Percentiles rank a stretch among this genome's conserved stretches.
phyloP scores from a whole-genome alignment of 2,888 invertebrate species.

The Heliconius aoede region DNA sequence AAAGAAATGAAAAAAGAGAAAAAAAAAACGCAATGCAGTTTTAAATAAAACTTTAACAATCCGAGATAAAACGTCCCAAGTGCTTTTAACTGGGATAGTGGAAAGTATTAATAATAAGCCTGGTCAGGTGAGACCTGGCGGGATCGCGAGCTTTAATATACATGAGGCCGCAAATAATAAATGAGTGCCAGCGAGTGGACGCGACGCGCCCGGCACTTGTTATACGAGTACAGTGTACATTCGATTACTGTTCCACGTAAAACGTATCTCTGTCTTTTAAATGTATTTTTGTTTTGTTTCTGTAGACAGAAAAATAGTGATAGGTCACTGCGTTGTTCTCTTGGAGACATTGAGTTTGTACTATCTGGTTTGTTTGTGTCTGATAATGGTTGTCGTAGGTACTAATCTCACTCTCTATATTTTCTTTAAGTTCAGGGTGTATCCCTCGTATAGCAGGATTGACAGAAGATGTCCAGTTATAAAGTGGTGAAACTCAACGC shows the following conservation, averaged over 20 bases:
- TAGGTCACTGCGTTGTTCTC: too few relatives aligned
- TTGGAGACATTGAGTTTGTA: too few relatives aligned
- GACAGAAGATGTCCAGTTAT: too few relatives aligned
- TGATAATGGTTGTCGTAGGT: too few relatives aligned
- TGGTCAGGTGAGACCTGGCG: constrained; percentile 60
- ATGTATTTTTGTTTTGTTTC: neutral
- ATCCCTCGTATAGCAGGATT: too few relatives aligned
- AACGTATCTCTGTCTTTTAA: neutral
- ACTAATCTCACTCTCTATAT: too few relatives aligned
- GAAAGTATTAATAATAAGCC: constrained; percentile 45
- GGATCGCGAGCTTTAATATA: constrained; percentile 65
- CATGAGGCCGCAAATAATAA: constrained; percentile 72
- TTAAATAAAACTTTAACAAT: constrained; percentile 30
- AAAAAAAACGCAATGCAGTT: constrained; percentile 29
- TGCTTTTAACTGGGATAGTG: constrained; percentile 37
- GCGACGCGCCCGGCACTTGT: constrained; percentile 8
- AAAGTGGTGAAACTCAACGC: too few relatives aligned
- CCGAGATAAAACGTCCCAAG: constrained; percentile 32
- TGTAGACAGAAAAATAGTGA: neutral
- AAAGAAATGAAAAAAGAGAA: neutral
- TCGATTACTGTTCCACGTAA: constrained; percentile 16
- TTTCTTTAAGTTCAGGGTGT: too few relatives aligned
- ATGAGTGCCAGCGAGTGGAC: constrained; percentile 54
- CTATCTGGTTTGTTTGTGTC: too few relatives aligned
- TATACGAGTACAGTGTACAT: constrained; percentile 30